A percentile compares a stretch with the other conserved stretches of the same genome.
These are phyloP conservation scores for Callaeas wilsoni DNA, from an alignment of 2,113 vertebrate species.

Conservation along the genomic window DNA sequence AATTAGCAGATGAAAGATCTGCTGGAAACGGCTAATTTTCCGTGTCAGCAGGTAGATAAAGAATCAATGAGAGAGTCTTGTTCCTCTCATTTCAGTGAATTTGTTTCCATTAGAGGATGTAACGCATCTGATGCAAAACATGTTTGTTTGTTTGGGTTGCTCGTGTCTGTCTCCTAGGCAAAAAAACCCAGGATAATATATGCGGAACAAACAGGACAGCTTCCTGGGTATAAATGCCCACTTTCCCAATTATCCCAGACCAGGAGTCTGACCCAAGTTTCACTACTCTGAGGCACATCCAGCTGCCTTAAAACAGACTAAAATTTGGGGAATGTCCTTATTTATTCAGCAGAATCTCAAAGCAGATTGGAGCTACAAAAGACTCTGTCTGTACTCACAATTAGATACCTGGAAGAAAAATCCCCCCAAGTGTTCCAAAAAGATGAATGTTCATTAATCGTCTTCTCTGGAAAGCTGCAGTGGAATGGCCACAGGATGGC, in stretches of 20 bases:
- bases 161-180: background rate
- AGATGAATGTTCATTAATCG: background rate
- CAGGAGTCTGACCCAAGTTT: background rate
- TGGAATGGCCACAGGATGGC: background rate
- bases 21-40: slow-evolving; percentile 8
- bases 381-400: background rate
- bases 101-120: slow-evolving; percentile 8
- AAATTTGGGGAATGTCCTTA: background rate
- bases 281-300: background rate
- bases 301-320: background rate
- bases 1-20: slow-evolving; percentile 54
- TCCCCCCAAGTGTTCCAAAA: accelerated
- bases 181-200: background rate
- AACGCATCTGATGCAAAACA: background rate
- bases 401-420: background rate
- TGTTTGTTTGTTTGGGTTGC: background rate
- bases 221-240: background rate
- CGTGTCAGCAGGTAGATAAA: slow-evolving; percentile 22
- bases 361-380: background rate
- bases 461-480: background rate
- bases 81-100: background rate
- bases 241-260: background rate
- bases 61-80: slow-evolving; percentile 31
- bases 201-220: background rate
- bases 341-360: background rate